phyloP scores from a whole-genome alignment of 2,888 invertebrate genomes.

The Prosapia bicincta region DNA sequence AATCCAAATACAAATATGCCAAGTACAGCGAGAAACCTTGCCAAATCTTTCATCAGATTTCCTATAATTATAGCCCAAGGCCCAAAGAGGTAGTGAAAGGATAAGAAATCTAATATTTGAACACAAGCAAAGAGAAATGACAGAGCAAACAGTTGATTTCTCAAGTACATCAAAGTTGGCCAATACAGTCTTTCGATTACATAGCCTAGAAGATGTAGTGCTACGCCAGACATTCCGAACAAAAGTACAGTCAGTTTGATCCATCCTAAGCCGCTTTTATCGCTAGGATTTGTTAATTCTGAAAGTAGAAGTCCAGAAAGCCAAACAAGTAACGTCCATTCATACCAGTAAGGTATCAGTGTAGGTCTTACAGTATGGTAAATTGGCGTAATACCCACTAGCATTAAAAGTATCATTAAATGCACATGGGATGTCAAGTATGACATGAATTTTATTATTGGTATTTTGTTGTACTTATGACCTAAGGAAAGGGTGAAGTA shows the following conservation, averaged over 20 bases:
- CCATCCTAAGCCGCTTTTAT: conserved; percentile 95
- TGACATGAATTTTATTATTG: conserved; percentile 99
- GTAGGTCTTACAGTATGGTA: conserved; percentile 72
- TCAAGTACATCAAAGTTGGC: conserved; percentile 86
- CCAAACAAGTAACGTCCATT: conserved; percentile 93
- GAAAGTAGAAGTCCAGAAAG: conserved; percentile 91
- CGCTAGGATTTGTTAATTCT: conserved; percentile 96
- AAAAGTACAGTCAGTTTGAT: conserved; percentile 83
- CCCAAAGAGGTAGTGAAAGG: conserved; percentile 98
- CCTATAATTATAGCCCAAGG: conserved; percentile 99
- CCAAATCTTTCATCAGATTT: conserved; percentile 87
- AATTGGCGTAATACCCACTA: conserved; percentile 86
- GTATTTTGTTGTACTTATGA: conserved; percentile 95
- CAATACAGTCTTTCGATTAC: conserved; percentile 65
- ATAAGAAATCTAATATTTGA: conserved; percentile 95
- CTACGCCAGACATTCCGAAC: conserved; percentile 86
- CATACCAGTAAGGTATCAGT: conserved; percentile 90
- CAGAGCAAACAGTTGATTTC: conserved; percentile 96
- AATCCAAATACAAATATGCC: conserved; percentile 98
- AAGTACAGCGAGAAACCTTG: conserved; percentile 95
- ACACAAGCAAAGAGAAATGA: conserved; percentile 95
- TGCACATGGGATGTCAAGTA: conserved; percentile 98
- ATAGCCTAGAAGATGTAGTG: conserved; percentile 80
- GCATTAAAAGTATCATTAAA: conserved; percentile 87
- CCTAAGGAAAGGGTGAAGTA: conserved; percentile 92